Conservation (phyloP, 2,888 invertebrate genomes). For the Blastobasis lacticolella region DNA sequence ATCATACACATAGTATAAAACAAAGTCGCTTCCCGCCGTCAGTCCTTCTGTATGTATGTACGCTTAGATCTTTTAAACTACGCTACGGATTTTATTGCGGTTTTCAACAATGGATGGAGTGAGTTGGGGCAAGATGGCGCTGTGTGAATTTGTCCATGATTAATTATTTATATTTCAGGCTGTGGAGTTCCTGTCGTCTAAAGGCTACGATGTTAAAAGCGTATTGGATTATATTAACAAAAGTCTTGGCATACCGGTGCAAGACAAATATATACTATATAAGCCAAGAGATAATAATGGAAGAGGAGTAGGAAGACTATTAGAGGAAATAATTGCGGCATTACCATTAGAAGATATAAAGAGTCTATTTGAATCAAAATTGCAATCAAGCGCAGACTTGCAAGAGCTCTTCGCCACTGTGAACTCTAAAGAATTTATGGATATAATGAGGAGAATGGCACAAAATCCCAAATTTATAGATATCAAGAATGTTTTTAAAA, state of each 20-base stretch:
- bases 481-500: slow-evolving; percentile 26
- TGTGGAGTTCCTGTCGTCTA: slow-evolving; percentile 21
- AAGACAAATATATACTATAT: background rate
- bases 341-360: slow-evolving; percentile 32
- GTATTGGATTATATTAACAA: slow-evolving; percentile 25
- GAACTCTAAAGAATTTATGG: slow-evolving; percentile 30
- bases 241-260: slow-evolving; percentile 23
- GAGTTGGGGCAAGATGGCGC: too few species aligned
- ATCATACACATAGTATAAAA: too few species aligned
- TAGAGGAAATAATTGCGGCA: slow-evolving; percentile 24
- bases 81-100: too few species aligned
- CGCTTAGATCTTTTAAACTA: too few species aligned
- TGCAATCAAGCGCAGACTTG: slow-evolving; percentile 26
- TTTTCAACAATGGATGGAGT: too few species aligned
- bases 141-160: background rate
- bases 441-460: slow-evolving; percentile 28
- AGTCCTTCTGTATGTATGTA: too few species aligned
- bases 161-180: slow-evolving; percentile 22
- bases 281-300: slow-evolving; percentile 4
- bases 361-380: slow-evolving; percentile 28
- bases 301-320: slow-evolving; percentile 25
- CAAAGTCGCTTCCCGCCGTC: too few species aligned
- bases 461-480: slow-evolving; percentile 28
- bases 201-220: slow-evolving; percentile 29
- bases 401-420: slow-evolving; percentile 26